Evolutionary conservation across 2,888 invertebrate species (phyloP), one percentile per base, ranked within the genome.

Genomic region (Drosophila fulvimacula): DNA sequence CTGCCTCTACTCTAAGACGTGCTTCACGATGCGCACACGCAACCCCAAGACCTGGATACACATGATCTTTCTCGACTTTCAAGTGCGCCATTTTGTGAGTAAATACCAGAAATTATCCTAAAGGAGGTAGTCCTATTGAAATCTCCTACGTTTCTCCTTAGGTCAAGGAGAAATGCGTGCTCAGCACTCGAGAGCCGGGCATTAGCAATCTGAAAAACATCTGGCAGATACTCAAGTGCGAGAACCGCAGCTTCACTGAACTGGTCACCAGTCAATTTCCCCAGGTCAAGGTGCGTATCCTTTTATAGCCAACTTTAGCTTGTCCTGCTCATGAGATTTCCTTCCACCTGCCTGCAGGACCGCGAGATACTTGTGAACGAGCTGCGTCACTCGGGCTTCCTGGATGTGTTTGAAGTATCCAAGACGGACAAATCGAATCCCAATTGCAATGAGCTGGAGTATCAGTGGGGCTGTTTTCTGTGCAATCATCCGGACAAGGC

Each of bases 251-350:
- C 38, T 97, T 97, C 91, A 94, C 97, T 38, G 97, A 98, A 55
- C 94, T 98, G 46, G 98, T 98, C 60, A 98, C 98, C 6, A 97
- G 98, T 79, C 97, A 98, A 58, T 98, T 98, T 93, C 98, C 98
- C 0, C 96, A 96, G 64, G 93, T 95, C 60, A 97, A 97, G 94
- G 96, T 96, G 88, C 69, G 69, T 62, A 3, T 1, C 1, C 10
- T 0, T 5, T 13, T 7, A 15, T 30, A 11, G 9, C 5, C 6
- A 5, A 1, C 2, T 11, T 15, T 9, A 19, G 9, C 19, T 39
- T 11, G 0, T 2, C 5, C 3, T 13, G 19, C 21, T 42, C n/a
- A 57, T 38, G 6, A 21, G 10, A 1, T 11, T 58, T 36, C 5
- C 34, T 51, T 21, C 5, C 15, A 3, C 6, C 4, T 21, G 81